Evolutionary conservation across 2,797 vertebrate species (phyloP).

Genomic region (Pangasius mekongensis): DNA sequence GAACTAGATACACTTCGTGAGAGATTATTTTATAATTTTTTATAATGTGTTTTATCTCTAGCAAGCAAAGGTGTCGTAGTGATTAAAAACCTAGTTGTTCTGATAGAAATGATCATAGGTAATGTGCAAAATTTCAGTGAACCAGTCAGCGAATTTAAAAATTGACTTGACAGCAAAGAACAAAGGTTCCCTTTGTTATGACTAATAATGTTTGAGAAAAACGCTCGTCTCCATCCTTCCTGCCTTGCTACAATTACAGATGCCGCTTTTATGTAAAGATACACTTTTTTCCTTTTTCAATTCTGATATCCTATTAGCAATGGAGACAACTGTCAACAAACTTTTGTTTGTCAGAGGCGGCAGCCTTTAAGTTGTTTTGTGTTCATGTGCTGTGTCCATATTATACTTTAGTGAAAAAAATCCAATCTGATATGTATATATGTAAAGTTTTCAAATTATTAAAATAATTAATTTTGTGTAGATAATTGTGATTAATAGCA

Average conservation of each 20-base stretch:
- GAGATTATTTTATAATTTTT: neutral
- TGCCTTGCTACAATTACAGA: neutral
- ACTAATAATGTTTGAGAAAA: neutral
- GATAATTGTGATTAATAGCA: neutral
- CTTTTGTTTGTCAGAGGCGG: neutral
- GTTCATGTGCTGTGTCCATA: neutral
- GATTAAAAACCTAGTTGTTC: neutral
- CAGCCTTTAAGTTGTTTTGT: neutral
- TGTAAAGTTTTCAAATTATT: too few relatives aligned
- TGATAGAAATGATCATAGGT: neutral
- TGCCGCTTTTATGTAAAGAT: neutral
- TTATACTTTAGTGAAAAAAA: neutral
- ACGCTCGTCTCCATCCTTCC: neutral
- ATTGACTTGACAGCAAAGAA: neutral
- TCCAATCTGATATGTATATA: too few relatives aligned
- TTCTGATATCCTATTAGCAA: neutral
- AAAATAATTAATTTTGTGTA: too few relatives aligned
- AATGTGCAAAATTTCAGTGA: neutral
- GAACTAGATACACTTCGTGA: neutral
- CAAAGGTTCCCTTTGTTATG: neutral
- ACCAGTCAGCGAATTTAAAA: slow-evolving; percentile 1
- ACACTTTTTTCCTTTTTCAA: neutral
- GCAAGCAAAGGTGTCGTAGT: too few relatives aligned
- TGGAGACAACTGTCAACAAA: neutral
- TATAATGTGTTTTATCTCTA: neutral